These are phyloP conservation scores for Lates japonicus DNA, from an alignment of 2,797 vertebrate genomes.

Conservation along the genomic window DNA sequence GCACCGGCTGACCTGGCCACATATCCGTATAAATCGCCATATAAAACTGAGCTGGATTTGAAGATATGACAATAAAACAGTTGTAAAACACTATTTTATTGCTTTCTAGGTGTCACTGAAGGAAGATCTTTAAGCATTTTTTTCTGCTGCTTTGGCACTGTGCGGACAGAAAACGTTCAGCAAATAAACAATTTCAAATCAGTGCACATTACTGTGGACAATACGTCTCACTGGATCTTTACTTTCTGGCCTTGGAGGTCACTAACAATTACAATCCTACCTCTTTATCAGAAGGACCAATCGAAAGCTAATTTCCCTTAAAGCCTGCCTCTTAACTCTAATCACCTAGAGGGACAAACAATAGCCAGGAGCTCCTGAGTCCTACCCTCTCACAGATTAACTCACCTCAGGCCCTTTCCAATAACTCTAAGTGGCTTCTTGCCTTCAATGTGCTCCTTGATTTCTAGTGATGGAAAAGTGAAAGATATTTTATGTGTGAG, in stretches of 20 bases:
- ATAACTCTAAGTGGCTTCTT: conserved; percentile 61
- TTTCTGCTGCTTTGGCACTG: neutral
- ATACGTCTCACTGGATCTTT: conserved; percentile 65
- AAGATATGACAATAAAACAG: no score
- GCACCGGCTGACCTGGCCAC: no score
- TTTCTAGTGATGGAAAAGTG: conserved; percentile 24
- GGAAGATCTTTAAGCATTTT: neutral
- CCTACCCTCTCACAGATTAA: conserved; percentile 59
- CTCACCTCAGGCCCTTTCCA: conserved; percentile 61
- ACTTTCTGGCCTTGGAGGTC: conserved; percentile 65
- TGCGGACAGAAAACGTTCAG: conserved; percentile 37
- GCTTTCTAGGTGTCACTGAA: neutral
- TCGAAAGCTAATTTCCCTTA: conserved; percentile 81
- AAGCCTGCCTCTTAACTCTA: conserved; percentile 77
- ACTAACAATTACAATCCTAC: conserved; percentile 71
- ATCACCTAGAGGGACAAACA: conserved; percentile 72
- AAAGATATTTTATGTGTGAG: neutral
- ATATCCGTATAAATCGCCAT: neutral
- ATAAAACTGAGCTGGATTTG: neutral
- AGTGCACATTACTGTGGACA: conserved; percentile 55
- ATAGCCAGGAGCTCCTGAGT: conserved; percentile 44
- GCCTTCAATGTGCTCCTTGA: conserved; percentile 35
- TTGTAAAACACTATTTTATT: neutral
- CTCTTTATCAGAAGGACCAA: conserved; percentile 74
- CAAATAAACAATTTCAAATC: conserved; percentile 56